Conservation (phyloP, 2,797 vertebrate genomes). For the Capromys pilorides region DNA sequence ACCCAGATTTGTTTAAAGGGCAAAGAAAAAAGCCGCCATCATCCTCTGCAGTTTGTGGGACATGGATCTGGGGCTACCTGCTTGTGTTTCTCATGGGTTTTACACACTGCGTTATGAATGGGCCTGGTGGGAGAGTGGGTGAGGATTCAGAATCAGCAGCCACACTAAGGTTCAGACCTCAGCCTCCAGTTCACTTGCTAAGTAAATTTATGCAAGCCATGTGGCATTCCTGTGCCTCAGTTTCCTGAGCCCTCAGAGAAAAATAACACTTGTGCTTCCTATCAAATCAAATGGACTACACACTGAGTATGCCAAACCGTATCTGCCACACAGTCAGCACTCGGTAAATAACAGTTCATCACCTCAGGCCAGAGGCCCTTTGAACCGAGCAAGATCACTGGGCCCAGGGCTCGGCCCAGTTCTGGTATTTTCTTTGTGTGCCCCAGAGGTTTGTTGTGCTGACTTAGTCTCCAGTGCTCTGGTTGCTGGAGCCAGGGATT, state of each 20-base stretch:
- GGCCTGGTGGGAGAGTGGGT: not conserved
- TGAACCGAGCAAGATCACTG: not conserved
- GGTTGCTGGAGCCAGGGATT: not conserved
- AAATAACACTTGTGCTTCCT: not conserved
- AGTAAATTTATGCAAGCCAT: not conserved
- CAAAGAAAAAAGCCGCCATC: not conserved
- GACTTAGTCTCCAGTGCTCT: not conserved
- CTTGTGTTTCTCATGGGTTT: not conserved
- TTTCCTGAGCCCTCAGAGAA: not conserved
- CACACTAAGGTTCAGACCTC: not conserved
- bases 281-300: not conserved
- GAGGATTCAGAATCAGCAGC: fast-evolving
- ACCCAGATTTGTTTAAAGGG: not conserved
- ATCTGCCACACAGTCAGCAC: not conserved
- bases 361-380: not conserved
- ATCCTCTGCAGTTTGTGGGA: fast-evolving
- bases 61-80: not conserved
- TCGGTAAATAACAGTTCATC: not conserved
- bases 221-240: not conserved
- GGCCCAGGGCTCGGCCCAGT: fast-evolving
- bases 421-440: not conserved
- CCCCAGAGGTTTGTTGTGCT: fast-evolving
- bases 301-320: not conserved
- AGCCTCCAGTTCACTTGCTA: not conserved
- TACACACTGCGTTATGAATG: fast-evolving